Evolutionary conservation across 2,113 vertebrate genomes (phyloP).

Genomic region (Callocephalon fimbriatum): DNA sequence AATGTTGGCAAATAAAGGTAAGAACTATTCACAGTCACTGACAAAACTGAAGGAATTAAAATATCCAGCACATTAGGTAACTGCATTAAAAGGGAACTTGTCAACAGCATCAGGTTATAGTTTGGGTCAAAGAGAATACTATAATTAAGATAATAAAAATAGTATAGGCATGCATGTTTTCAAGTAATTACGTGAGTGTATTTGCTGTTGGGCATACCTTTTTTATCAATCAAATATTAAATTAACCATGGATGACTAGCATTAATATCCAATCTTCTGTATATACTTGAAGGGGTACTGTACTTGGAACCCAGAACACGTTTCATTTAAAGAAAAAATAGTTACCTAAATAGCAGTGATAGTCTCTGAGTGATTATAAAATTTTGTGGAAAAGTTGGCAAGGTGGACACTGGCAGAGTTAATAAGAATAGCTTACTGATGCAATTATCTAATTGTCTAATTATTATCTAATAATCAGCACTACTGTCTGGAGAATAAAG

Average conservation of each 20-base stretch:
- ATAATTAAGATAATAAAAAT: not conserved
- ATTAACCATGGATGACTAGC: not conserved
- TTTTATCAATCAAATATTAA: not conserved
- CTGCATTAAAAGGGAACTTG: not conserved
- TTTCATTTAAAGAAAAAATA: not conserved
- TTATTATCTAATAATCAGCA: not conserved
- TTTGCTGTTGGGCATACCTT: not conserved
- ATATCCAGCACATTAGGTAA: not conserved
- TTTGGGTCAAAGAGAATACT: not conserved
- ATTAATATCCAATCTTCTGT: not conserved
- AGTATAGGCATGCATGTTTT: not conserved
- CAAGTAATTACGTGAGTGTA: not conserved
- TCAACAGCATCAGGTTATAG: not conserved
- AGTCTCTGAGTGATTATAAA: not conserved
- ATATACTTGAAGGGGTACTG: not conserved
- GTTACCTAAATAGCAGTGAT: not conserved
- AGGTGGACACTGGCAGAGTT: not conserved
- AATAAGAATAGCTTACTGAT: not conserved
- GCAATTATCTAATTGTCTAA: not conserved
- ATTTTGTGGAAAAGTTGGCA: not conserved
- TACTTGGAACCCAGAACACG: not conserved
- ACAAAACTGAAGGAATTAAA: not conserved
- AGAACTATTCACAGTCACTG: not conserved
- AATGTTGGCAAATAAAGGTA: not conserved
- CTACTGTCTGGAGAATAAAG: not conserved